Evolutionary conservation across 1,140 invertebrate species (phyloP).

Genomic region (Acromyrmex heyeri): DNA sequence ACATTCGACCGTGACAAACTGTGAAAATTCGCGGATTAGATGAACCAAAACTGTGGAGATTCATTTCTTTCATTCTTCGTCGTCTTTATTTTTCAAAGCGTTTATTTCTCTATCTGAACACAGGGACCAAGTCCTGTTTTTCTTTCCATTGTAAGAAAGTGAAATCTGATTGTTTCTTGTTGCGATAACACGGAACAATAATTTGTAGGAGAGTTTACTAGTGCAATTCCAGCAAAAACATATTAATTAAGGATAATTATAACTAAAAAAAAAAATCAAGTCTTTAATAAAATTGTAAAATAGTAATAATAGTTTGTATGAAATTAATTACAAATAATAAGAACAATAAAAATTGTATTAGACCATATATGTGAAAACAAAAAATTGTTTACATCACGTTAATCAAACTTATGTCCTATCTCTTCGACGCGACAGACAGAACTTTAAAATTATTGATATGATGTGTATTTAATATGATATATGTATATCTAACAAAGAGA

Average conservation of each 20-base stretch:
- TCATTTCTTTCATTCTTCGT: constrained; percentile 10
- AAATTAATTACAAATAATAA: not conserved
- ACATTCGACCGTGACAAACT: not conserved
- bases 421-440: not conserved
- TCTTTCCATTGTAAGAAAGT: constrained; percentile 20
- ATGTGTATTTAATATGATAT: no score
- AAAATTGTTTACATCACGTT: not conserved
- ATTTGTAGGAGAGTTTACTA: not conserved
- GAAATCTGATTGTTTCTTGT: constrained; percentile 20
- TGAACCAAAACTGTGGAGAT: constrained; percentile 11
- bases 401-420: not conserved
- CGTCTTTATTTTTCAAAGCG: not conserved
- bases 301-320: not conserved
- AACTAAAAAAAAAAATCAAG: not conserved
- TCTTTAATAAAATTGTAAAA: not conserved
- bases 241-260: not conserved
- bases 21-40: constrained; percentile 5
- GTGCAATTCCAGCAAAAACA: not conserved
- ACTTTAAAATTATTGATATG: not conserved
- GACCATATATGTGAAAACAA: no score
- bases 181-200: not conserved
- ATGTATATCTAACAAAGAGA: not conserved
- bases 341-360: no score
- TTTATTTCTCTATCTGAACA: no score
- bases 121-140: no score